These are phyloP conservation scores for Nycticebus coucang DNA, from an alignment of 2,113 vertebrate genomes.

Conservation along the genomic window DNA sequence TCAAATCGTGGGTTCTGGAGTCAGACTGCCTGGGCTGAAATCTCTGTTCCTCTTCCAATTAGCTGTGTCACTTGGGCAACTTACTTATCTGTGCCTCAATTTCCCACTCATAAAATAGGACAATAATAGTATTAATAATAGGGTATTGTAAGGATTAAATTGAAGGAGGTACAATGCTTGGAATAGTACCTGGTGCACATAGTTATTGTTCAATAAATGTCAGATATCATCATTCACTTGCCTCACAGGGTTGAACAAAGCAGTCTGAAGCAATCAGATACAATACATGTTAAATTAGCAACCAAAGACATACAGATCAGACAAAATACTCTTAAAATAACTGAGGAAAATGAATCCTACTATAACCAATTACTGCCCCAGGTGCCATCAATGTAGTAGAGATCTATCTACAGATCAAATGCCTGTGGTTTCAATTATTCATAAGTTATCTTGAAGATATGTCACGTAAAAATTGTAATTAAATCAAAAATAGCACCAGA, in stretches of 20 bases:
- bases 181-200: not conserved
- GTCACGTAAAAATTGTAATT: constrained; percentile 19
- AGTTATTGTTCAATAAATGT: not conserved
- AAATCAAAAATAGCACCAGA: not conserved
- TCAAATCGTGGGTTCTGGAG: not conserved
- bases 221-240: not conserved
- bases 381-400: not conserved
- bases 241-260: not conserved
- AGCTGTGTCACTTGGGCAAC: not conserved
- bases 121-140: not conserved
- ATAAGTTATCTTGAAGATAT: not conserved
- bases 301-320: not conserved
- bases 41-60: not conserved
- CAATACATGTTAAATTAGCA: not conserved
- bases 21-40: not conserved
- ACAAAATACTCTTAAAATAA: not conserved
- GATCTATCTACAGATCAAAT: not conserved
- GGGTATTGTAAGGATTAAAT: not conserved
- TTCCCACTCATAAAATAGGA: not conserved
- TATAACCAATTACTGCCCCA: not conserved
- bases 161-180: not conserved
- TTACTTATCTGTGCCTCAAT: not conserved
- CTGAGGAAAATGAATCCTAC: not conserved
- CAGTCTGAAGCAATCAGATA: not conserved
- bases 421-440: not conserved